Conservation (phyloP, 2,888 invertebrate species). For the Ommatoiulus sabulosus region DNA sequence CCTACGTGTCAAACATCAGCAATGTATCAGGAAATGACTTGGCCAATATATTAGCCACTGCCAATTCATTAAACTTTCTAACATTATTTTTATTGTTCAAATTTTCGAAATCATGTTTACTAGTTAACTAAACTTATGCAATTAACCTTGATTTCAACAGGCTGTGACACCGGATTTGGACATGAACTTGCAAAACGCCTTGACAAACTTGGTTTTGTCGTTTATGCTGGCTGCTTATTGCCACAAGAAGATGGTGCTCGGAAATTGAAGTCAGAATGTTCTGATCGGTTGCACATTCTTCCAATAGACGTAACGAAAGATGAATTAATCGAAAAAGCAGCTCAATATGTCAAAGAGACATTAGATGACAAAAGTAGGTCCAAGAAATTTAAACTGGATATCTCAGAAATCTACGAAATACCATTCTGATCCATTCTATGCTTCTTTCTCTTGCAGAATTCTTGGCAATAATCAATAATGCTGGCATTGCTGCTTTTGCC, state of each 20-base stretch:
- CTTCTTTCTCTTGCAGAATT: conserved; percentile 50
- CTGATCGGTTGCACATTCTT: conserved; percentile 65
- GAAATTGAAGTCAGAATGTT: conserved; percentile 62
- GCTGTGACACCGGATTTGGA: conserved; percentile 68
- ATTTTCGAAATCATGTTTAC: not conserved
- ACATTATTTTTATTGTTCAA: not conserved
- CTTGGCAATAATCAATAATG: conserved; percentile 70
- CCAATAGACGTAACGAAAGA: conserved; percentile 68
- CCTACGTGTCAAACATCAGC: not conserved
- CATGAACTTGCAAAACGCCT: conserved; percentile 65
- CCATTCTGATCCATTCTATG: not conserved
- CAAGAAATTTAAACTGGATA: not conserved
- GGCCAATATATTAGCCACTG: not conserved
- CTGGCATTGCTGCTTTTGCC: conserved; percentile 68
- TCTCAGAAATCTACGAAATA: not conserved
- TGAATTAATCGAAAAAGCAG: conserved; percentile 62
- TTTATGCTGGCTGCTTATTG: conserved; percentile 68
- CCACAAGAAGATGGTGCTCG: conserved; percentile 65
- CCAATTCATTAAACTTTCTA: not conserved
- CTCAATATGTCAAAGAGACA: conserved; percentile 61
- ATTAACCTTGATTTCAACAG: conserved; percentile 56
- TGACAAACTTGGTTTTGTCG: conserved; percentile 65
- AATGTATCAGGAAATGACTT: not conserved
- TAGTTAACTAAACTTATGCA: not conserved
- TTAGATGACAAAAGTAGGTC: conserved; percentile 58